Conservation (phyloP, 1,140 invertebrate species). For the Pseudoatta argentina region DNA sequence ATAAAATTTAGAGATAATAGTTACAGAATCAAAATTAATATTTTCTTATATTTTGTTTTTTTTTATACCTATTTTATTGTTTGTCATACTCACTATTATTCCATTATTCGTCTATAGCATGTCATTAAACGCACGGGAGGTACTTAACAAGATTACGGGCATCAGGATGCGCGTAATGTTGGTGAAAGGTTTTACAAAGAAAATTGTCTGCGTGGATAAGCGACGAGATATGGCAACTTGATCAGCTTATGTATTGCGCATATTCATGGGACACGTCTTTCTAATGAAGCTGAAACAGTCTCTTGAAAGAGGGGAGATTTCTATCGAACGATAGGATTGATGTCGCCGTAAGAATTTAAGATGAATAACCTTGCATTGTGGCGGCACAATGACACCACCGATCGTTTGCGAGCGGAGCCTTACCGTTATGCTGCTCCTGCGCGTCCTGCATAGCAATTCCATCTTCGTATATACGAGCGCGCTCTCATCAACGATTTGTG, state of each 20-base stretch:
- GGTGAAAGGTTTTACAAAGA: slow-evolving; percentile 69
- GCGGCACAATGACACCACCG: slow-evolving; percentile 84
- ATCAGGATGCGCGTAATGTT: slow-evolving; percentile 58
- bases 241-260: slow-evolving; percentile 74
- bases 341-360: slow-evolving; percentile 84
- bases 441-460: slow-evolving; percentile 83
- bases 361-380: slow-evolving; percentile 86
- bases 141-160: slow-evolving; percentile 45
- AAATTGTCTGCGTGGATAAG: slow-evolving; percentile 77
- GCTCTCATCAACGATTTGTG: slow-evolving; percentile 58
- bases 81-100: background rate
- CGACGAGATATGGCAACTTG: slow-evolving; percentile 77
- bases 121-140: slow-evolving; percentile 1
- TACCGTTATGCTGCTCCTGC: slow-evolving; percentile 84
- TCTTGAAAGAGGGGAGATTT: slow-evolving; percentile 78
- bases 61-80: too few relatives aligned
- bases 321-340: slow-evolving; percentile 86
- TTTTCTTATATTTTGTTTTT: background rate
- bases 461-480: slow-evolving; percentile 40
- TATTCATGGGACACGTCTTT: slow-evolving; percentile 78
- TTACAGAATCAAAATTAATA: background rate
- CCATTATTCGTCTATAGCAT: background rate
- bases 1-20: background rate
- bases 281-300: slow-evolving; percentile 79
- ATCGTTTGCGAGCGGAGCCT: slow-evolving; percentile 82